phyloP scores from a whole-genome alignment of 2,888 invertebrate species.

The Drosophila prostipennis region DNA sequence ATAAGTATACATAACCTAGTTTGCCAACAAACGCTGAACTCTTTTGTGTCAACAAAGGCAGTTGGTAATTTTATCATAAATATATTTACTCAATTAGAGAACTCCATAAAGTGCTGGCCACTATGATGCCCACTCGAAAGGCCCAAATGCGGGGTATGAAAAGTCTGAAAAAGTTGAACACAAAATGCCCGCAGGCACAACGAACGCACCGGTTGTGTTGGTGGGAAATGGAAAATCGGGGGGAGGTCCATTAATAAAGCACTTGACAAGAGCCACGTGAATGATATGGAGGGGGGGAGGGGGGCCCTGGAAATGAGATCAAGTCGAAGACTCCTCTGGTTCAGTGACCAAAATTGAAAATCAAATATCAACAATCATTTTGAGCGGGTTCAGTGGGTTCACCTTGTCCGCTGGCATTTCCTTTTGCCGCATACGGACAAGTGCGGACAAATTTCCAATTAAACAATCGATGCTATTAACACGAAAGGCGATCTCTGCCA shows the following conservation, averaged over 20 bases:
- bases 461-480: conserved; percentile 66
- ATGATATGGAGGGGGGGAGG: background rate
- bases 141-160: conserved; percentile 6
- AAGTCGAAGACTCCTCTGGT: conserved; percentile 1
- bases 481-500: conserved; percentile 52
- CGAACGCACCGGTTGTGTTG: conserved; percentile 11
- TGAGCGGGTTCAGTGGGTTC: conserved; percentile 20
- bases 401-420: conserved; percentile 32
- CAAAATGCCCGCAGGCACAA: conserved; percentile 26
- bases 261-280: conserved; percentile 45
- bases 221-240: conserved; percentile 12
- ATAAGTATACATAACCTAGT: too few relatives aligned
- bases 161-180: conserved; percentile 1
- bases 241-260: conserved; percentile 43
- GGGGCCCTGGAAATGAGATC: background rate
- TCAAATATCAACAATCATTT: too few relatives aligned
- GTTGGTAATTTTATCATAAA: background rate
- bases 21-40: background rate
- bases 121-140: background rate
- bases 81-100: background rate
- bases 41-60: background rate
- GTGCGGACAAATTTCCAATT: conserved; percentile 59
- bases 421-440: conserved; percentile 34
- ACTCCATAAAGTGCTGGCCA: background rate
- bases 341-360: background rate